phyloP scores from a whole-genome alignment of 2,888 invertebrate genomes.

The Metopia argyrocephala region DNA sequence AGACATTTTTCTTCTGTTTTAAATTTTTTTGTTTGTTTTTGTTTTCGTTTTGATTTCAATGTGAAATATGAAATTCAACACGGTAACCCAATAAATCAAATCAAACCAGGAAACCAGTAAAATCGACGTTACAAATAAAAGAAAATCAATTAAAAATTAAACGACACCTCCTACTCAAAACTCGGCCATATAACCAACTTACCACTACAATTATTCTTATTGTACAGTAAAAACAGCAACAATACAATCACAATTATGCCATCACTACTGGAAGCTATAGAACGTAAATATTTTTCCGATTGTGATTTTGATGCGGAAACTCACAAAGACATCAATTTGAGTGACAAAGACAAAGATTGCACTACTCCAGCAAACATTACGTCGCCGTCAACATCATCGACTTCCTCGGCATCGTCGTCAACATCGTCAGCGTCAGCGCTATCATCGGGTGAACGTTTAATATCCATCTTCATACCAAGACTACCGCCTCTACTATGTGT shows the following conservation, averaged over 20 bases:
- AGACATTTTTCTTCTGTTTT: no score
- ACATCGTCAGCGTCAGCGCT: constrained; percentile 77
- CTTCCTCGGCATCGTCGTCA: constrained; percentile 5
- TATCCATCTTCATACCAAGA: constrained; percentile 92
- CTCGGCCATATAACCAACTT: not conserved
- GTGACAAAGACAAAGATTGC: constrained; percentile 75
- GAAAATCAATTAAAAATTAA: constrained; percentile 8
- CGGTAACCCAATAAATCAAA: not conserved
- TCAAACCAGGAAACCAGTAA: constrained; percentile 5
- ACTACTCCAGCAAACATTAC: constrained; percentile 68
- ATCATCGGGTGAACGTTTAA: constrained; percentile 77
- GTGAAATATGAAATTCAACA: constrained; percentile 25
- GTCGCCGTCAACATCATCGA: constrained; percentile 13
- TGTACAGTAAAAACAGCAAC: not conserved
- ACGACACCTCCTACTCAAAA: not conserved
- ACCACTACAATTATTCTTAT: not conserved
- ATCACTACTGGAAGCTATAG: constrained; percentile 92
- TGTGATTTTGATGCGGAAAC: constrained; percentile 79
- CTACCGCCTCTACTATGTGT: constrained; percentile 87
- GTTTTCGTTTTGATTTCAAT: constrained; percentile 33
- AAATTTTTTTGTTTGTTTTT: not conserved
- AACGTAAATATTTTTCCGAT: constrained; percentile 85
- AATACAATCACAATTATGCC: constrained; percentile 82
- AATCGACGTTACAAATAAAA: not conserved
- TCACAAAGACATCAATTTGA: constrained; percentile 77